Evolutionary conservation across 2,113 vertebrate genomes (phyloP).

Genomic region (Hippocampus mohnikei): DNA sequence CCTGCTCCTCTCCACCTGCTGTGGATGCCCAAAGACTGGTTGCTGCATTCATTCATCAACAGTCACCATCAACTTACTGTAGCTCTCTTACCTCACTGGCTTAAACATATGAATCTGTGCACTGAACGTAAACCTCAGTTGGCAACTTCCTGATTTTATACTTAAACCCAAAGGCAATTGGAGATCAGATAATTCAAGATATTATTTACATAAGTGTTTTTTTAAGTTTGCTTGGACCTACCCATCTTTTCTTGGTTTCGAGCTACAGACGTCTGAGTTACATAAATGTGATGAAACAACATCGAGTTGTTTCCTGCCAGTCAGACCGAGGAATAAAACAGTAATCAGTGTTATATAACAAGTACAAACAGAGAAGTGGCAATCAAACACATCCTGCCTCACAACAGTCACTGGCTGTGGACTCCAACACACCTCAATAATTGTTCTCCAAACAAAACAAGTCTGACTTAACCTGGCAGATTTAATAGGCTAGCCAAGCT

Average conservation of each 20-base stretch:
- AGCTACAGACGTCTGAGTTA: not conserved
- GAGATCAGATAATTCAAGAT: not conserved
- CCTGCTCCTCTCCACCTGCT: too few relatives aligned
- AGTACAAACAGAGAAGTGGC: not conserved
- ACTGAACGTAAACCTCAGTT: too few relatives aligned
- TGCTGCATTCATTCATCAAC: too few relatives aligned
- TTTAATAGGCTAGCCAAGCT: not conserved
- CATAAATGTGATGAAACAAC: not conserved
- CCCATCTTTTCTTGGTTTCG: not conserved
- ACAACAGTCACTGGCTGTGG: not conserved
- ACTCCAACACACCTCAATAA: not conserved
- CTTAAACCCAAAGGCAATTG: not conserved
- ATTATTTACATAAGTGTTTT: too few relatives aligned
- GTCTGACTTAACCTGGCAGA: not conserved
- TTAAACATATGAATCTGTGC: too few relatives aligned
- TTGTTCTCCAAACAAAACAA: too few relatives aligned
- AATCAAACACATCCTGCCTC: not conserved
- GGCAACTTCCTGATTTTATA: not conserved
- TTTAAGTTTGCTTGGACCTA: not conserved
- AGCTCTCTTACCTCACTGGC: too few relatives aligned
- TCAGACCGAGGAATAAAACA: not conserved
- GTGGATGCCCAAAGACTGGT: too few relatives aligned
- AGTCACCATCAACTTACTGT: too few relatives aligned
- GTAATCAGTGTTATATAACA: conserved; percentile 7
- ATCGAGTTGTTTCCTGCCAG: not conserved